Conservation (phyloP, 1,140 invertebrate genomes). For the Micrasema longulum region DNA sequence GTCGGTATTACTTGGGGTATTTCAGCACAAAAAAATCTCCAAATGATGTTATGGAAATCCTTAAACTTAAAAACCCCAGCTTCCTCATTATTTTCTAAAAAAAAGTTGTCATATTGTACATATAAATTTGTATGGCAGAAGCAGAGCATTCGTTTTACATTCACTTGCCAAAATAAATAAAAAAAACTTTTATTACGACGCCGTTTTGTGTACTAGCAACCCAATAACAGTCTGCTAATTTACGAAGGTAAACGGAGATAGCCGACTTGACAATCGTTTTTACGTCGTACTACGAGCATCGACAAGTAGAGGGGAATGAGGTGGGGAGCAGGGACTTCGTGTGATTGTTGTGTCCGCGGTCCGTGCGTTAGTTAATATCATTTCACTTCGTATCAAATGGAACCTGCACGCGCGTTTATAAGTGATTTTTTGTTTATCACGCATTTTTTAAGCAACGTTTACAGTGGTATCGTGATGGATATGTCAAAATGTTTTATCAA, state of each 20-base stretch:
- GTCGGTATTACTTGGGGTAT: no score
- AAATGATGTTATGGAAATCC: no score
- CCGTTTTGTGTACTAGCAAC: conserved; percentile 28
- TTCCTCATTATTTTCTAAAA: no score
- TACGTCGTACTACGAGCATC: conserved; percentile 32
- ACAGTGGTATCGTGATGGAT: conserved; percentile 39
- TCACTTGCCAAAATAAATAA: no score
- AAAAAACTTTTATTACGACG: no score
- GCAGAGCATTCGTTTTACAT: no score
- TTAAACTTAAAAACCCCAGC: no score
- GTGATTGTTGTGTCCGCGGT: conserved; percentile 48
- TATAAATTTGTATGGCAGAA: no score
- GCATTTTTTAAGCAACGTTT: conserved; percentile 33
- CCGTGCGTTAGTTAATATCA: conserved; percentile 45
- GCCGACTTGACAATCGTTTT: conserved; percentile 39
- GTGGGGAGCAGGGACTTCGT: conserved; percentile 39
- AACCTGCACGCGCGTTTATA: conserved; percentile 46
- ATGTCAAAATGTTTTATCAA: conserved; percentile 39
- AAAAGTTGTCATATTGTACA: no score
- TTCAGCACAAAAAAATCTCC: no score
- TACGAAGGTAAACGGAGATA: conserved; percentile 30
- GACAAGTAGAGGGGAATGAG: conserved; percentile 21
- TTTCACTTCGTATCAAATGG: conserved; percentile 49
- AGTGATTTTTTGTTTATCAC: conserved; percentile 49
- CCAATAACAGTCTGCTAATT: not conserved